These are phyloP conservation scores for Volucella zonaria DNA, from an alignment of 2,888 invertebrate species.

Conservation along the genomic window DNA sequence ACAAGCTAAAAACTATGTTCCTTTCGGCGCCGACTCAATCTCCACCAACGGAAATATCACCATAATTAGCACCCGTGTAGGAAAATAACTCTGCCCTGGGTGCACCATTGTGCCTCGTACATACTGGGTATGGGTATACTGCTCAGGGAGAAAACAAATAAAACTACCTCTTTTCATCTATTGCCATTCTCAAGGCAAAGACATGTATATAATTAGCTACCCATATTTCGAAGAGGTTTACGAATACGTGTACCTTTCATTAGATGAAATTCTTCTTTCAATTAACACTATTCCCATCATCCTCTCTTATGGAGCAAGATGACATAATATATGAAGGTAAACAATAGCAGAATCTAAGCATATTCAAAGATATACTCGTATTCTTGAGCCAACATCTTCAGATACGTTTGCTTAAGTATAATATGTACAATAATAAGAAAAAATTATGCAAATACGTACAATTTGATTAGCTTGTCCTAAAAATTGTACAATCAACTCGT, in stretches of 20 bases:
- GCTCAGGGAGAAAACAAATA: conserved; percentile 30
- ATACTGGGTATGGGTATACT: not conserved
- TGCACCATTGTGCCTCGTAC: too few species aligned
- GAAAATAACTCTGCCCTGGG: conserved; percentile 20
- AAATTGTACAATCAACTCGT: conserved; percentile 79
- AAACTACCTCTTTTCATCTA: not conserved
- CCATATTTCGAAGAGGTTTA: conserved; percentile 3
- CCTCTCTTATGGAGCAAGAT: conserved; percentile 7
- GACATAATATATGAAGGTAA: conserved; percentile 43
- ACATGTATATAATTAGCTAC: conserved; percentile 15
- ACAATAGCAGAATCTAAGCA: conserved; percentile 11
- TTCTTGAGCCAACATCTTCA: not conserved
- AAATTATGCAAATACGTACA: conserved; percentile 77
- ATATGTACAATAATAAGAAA: conserved; percentile 3
- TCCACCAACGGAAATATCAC: conserved; percentile 60
- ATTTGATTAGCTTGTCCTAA: conserved; percentile 80
- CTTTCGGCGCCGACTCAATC: conserved; percentile 24
- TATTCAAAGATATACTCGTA: conserved; percentile 16
- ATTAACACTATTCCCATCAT: conserved; percentile 19
- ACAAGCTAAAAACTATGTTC: not conserved
- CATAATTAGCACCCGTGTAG: conserved; percentile 63
- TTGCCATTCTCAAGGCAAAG: conserved; percentile 9
- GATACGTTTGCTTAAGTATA: conserved; percentile 51
- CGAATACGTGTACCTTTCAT: conserved; percentile 43
- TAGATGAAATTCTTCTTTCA: conserved; percentile 39